Percentiles rank a stretch among this genome's conserved stretches.
Conservation (phyloP, 2,888 invertebrate genomes). For the Lissonota sp. region DNA sequence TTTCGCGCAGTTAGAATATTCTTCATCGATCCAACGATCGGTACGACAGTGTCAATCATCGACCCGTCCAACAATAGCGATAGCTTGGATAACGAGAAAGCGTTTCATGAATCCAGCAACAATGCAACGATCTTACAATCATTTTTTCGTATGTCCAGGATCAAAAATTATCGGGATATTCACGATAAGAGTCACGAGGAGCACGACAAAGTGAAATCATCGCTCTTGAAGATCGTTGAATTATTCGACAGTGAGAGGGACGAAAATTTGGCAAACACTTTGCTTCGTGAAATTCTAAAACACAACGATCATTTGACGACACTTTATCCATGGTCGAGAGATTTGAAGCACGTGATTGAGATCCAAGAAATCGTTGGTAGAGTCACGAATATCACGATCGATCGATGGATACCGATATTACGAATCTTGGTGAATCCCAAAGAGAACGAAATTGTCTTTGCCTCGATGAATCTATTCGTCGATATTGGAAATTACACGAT, state of each 20-base stretch:
- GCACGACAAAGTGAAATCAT: constrained; percentile 60
- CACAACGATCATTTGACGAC: constrained; percentile 20
- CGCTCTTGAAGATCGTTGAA: constrained; percentile 61
- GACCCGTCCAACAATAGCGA: not conserved
- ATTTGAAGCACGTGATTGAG: constrained; percentile 70
- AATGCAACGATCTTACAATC: constrained; percentile 69
- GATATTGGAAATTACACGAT: constrained; percentile 66
- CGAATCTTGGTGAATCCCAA: constrained; percentile 66
- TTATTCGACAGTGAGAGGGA: constrained; percentile 64
- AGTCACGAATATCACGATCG: constrained; percentile 29
- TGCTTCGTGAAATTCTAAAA: constrained; percentile 69
- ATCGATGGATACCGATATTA: constrained; percentile 72
- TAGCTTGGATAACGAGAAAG: constrained; percentile 3
- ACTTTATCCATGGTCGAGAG: constrained; percentile 68
- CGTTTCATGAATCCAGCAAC: not conserved
- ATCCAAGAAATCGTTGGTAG: constrained; percentile 66
- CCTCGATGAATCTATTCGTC: constrained; percentile 66
- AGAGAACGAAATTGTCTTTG: constrained; percentile 39
- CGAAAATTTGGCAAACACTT: constrained; percentile 37
- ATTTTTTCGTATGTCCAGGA: constrained; percentile 68
- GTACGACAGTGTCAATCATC: not conserved
- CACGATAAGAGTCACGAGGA: constrained; percentile 66
- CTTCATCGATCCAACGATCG: constrained; percentile 68
- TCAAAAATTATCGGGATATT: constrained; percentile 66
- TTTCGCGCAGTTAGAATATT: constrained; percentile 70